Base-by-base conservation (phyloP, 2,113 vertebrate species). In the Etheostoma spectabile region DNA sequence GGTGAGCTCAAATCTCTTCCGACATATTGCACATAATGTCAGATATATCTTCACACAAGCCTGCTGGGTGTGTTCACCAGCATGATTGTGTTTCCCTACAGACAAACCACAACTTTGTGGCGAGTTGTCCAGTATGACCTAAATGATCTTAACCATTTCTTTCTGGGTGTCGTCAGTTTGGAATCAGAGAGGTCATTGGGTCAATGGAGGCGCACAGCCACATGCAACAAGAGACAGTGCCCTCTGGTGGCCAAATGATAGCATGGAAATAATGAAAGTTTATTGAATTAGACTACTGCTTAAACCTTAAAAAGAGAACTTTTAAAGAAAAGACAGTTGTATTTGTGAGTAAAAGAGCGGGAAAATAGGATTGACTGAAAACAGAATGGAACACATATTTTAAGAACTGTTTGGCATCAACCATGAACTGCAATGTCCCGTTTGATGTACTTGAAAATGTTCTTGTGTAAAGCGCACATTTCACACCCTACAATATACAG, bases 1-100 rank as follows among this genome's bases (percentile, higher is more conserved):
- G 85, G 88, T 92, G 87, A 89, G 82, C 77, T 85, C 74, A 91
- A 88, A 94, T 93, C 92, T 94, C 73, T 77, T 84, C 71, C 24
- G 52, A 69, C 91, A 90, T 83, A 82, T 89, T 90, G 84, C 38
- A 46, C 52, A 55, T 53, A 27, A 42, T 71, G 84, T 79, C 84
- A 89, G 46, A 74, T 71, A 64, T 38, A 48, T 79, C 68, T 73
- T 60, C 82, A 83, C 57, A 62, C 52, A 71, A 15, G 71, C 24
- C 48, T 55, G 62, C 52, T 33, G 30, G n/a, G 24, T 21, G 53
- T 12, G 55, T 64, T 77, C 22, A 76, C 57, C 68, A 61, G 68
- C 42, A 7, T 56, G 46, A 61, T 42, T 56, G 49, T 14, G 48
- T 30, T 42, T 70, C 53, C 12, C 45, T 24, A 49, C 66, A 56